Base-by-base conservation (phyloP, 2,113 vertebrate genomes). In the Crotalus helleri region DNA sequence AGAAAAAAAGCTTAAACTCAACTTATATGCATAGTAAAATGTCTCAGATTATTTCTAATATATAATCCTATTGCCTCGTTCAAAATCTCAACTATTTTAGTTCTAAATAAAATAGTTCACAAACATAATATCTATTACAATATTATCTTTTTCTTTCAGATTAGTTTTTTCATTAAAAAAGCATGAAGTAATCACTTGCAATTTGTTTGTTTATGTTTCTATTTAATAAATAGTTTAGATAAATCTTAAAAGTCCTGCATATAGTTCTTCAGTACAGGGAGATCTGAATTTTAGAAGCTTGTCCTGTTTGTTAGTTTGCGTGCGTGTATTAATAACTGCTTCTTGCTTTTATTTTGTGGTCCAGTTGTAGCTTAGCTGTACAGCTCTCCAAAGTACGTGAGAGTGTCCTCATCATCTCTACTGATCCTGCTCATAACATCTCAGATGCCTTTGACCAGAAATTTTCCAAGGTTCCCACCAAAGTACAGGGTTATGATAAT, bases 361-460 rank as follows among this genome's bases (percentile, higher is more conserved):
- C 86, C 94, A 99, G 99, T 94, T 99, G 99, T 96, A 99, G 99
- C 95, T 96, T 99, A 97, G 99, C 99, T 4, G 99, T 99, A 89
- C 99, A 99, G 97, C 97, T 99, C 1, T 98, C 99, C 29, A 98
- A 98, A 2, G 98, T 99, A n/a, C 97, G 99, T 7, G 99, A 99
- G 96, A 99, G 98, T 1, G 99, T 99, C 90, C 98, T 99, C n/a
- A 99, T 99, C 97, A 99, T 99, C 93, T 99, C 99, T 94, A 99
- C 99, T 0, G 99, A 99, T 97, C 99, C 99, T 3, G 99, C 99
- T 5, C 99, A 99, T 95, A 99, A 99, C 96, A 99, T 99, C 95
- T 99, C 99, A 0, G 99, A 99, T 92, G 99, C 99, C 92, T 99
- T 99, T 64, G 99, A 99, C 96, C 99, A 99, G 97, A 99, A 99